Percentiles rank a stretch among this genome's conserved stretches.
Conservation (phyloP, 2,113 vertebrate species). For the Tringa solitaria region DNA sequence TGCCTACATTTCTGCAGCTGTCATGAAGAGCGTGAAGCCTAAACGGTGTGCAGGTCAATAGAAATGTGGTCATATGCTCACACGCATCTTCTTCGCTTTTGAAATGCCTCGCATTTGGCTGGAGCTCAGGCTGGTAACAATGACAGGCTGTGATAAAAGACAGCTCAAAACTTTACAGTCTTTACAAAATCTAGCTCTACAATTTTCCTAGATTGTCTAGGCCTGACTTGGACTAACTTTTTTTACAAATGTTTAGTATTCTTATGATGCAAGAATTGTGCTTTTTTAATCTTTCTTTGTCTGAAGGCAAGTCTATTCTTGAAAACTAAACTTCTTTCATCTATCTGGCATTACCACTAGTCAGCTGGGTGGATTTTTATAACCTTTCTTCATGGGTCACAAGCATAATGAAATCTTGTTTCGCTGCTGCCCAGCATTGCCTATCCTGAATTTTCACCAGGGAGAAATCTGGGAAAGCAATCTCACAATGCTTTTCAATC, state of each 20-base stretch:
- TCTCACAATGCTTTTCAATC: not conserved
- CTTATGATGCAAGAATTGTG: not conserved
- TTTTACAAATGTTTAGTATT: not conserved
- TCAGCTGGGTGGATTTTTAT: not conserved
- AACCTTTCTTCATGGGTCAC: not conserved
- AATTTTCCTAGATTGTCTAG: not conserved
- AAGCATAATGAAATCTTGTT: not conserved
- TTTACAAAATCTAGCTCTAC: not conserved
- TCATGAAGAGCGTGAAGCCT: not conserved
- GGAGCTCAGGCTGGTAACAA: not conserved
- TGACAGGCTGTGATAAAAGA: rapidly evolving
- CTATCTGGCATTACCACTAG: not conserved
- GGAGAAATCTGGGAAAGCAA: not conserved
- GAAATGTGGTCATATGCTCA: not conserved
- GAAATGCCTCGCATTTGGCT: not conserved
- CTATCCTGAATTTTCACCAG: not conserved
- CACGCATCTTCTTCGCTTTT: not conserved
- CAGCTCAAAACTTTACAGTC: not conserved
- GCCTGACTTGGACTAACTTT: not conserved
- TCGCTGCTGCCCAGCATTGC: not conserved
- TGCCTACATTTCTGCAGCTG: not conserved
- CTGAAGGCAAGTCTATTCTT: not conserved
- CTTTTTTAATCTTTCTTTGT: not conserved
- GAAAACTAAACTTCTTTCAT: not conserved
- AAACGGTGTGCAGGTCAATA: not conserved